Base-by-base conservation (phyloP, 2,113 vertebrate species). In the Lepus timidus region DNA sequence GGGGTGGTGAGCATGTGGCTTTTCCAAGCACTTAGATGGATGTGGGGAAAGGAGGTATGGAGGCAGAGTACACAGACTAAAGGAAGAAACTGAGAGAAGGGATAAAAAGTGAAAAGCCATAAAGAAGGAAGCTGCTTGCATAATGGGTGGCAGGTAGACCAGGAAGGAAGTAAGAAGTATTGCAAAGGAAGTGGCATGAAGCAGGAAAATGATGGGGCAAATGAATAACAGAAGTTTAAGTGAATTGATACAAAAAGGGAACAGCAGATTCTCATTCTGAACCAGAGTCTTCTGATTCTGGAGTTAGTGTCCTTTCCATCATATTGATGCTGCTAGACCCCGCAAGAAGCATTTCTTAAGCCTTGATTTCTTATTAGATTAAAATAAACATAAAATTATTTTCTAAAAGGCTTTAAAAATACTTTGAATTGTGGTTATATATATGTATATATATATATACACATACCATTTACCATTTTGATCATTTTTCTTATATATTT, bases 181-280 rank as follows among this genome's bases (percentile, higher is more conserved):
- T 22, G 52, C 58, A 31, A 86, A 76, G 29, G 55, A 74, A 64
- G 27, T 14, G 39, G 20, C n/a, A 61, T 29, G 19, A 87, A 73
- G 78, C 22, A 88, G 22, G 49, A 86, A 87, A 20, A 9, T 14
- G 62, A 92, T 65, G 11, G 8, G 64, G n/a, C 85, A 65, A 33
- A 61, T 22, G 52, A 93, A 22, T 12, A 2, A 58, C 75, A 75
- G 44, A 71, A 85, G 1, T 7, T 85, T 49, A 61, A 73, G 20
- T 33, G 49, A 84, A 13, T 84, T 87, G 22, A 78, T 25, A 76
- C 13, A 64, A 9, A 61, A 1, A 39, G 12, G 61, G 36, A 23
- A 14, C 7, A 19, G 88, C 65, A 78, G 19, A 91, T 9, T 3
- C 89, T 91, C 61, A 52, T 74, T 89, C 71, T 71, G 71, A 95